Base-by-base conservation (phyloP, 2,888 invertebrate species). In the Eupithecia exiguata region DNA sequence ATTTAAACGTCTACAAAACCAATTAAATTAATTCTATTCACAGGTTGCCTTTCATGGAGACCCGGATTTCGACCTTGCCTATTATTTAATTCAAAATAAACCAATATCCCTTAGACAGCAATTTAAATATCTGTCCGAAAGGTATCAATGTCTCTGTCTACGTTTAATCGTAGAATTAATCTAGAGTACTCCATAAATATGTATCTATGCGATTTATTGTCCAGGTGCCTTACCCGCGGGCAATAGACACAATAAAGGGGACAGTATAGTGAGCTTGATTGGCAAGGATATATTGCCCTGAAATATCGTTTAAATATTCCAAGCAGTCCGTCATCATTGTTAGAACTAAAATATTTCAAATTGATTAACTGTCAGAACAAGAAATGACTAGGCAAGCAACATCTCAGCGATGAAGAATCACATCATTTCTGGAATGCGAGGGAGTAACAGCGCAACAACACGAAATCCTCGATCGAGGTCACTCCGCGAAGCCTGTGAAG, bases 171-270 rank as follows among this genome's bases (percentile, higher is more conserved):
- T 66, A 40, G 38, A 65, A 46, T 49, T 62, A 74, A 68, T 65
- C 65, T 68, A 65, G 63, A 62, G 38, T 65, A 72, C 61, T n/a
- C n/a, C 62, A 58, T 71, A 68, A 71, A 70, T 71, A 68, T 69
- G 43, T 58, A 62, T 49, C 46, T 63, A 43, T 36, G 35, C 36
- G 40, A 71, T 74, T 71, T 71, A 74, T 40, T 43, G 53, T 16
- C 68, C 74, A 71, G 74, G 68, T 74, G 74, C 35, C 18, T 12
- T 70, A 58, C 63, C 74, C 30, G 70, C 58, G 66, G 69, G 73
- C 66, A 43, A 30, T 67, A 38, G 38, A 21, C 36, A 36, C 30
- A 35, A 46, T 49, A 58, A 40, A 66, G 30, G 18, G n/a, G 38
- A 65, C 65, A 36, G 35, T 18, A 58, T 14, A 58, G 58, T 1